Evolutionary conservation across 2,888 invertebrate species (phyloP).

Genomic region (Chrysomela aeneicollis): DNA sequence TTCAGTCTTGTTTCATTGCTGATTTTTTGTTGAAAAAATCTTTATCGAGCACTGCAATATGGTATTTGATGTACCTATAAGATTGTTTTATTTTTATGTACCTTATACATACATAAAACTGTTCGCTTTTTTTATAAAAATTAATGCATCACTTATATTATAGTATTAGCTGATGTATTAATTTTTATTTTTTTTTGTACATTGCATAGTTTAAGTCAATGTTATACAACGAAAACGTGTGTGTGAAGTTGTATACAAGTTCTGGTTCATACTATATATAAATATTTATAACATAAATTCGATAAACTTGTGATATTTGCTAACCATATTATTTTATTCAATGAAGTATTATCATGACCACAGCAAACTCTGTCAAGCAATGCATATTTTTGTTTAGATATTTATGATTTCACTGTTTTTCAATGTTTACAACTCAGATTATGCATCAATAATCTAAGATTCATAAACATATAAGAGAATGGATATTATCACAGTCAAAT

Average conservation of each 20-base stretch:
- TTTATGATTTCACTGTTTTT: no score
- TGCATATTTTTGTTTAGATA: neutral
- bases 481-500: no score
- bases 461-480: no score
- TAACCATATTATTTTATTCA: constrained; percentile 5
- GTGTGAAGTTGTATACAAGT: neutral
- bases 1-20: neutral
- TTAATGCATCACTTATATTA: constrained; percentile 1
- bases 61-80: constrained; percentile 6
- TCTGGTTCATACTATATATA: neutral
- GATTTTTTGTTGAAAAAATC: neutral
- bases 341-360: neutral
- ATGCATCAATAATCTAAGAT: no score
- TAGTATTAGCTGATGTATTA: neutral
- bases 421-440: no score
- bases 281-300: constrained; percentile 2
- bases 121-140: neutral
- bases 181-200: neutral
- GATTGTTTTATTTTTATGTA: constrained; percentile 23
- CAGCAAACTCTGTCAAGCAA: neutral
- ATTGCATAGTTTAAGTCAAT: neutral
- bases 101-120: constrained; percentile 26
- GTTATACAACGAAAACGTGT: constrained; percentile 5
- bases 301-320: constrained; percentile 2
- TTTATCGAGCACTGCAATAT: constrained; percentile 10